phyloP scores from a whole-genome alignment of 2,113 vertebrate species.

The Pholis gunnellus region DNA sequence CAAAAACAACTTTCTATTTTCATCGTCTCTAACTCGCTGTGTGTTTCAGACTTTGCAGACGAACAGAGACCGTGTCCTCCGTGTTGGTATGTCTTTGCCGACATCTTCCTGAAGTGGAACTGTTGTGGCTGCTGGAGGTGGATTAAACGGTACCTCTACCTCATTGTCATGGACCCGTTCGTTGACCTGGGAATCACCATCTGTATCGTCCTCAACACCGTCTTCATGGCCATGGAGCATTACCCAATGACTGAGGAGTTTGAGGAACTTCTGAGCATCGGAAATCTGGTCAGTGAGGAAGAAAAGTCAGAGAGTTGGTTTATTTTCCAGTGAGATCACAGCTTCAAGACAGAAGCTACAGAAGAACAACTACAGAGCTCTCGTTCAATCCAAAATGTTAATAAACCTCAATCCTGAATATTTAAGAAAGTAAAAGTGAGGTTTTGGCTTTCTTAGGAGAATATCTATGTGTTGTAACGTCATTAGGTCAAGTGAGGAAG shows the following conservation, averaged over 20 bases:
- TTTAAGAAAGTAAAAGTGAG: no score
- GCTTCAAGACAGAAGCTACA: no score
- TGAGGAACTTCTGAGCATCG: constrained; percentile 85
- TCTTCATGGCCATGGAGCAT: constrained; percentile 99
- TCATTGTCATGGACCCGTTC: constrained; percentile 95
- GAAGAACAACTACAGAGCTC: no score
- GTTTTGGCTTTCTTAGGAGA: no score
- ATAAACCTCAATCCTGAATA: no score
- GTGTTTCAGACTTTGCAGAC: constrained; percentile 89
- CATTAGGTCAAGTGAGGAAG: no score
- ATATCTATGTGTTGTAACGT: no score
- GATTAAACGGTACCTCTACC: constrained; percentile 84
- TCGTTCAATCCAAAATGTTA: no score
- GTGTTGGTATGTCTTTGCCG: constrained; percentile 91
- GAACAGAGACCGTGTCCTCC: constrained; percentile 89
- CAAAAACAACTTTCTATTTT: not conserved
- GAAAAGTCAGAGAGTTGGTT: not conserved
- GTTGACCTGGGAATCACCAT: constrained; percentile 96
- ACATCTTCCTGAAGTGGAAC: constrained; percentile 91
- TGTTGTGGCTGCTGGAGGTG: constrained; percentile 88
- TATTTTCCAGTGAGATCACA: not conserved
- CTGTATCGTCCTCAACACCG: constrained; percentile 95
- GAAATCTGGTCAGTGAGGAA: constrained; percentile 89
- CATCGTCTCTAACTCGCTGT: not conserved
- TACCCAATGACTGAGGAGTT: constrained; percentile 92